phyloP scores from a whole-genome alignment of 1,140 invertebrate genomes.

The Nasonia longicornis region DNA sequence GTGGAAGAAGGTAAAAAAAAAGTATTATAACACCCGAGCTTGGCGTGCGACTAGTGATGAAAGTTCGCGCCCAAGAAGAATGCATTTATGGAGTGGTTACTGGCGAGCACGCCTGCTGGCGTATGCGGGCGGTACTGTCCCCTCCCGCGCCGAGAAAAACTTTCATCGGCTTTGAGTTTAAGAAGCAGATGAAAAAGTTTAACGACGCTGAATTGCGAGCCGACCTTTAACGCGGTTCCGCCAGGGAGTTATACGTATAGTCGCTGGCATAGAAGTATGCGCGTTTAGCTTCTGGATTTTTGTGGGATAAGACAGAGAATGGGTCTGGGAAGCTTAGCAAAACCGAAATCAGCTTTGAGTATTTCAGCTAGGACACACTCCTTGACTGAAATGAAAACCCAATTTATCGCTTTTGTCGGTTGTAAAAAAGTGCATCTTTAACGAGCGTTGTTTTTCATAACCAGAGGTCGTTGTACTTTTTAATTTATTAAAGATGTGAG shows the following conservation, averaged over 20 bases:
- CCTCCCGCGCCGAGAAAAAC: slow-evolving; percentile 52
- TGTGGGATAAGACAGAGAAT: background rate
- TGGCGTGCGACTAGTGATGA: slow-evolving; percentile 21
- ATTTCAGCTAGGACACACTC: slow-evolving; percentile 27
- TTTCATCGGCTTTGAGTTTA: slow-evolving; percentile 62
- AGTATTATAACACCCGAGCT: slow-evolving; percentile 44
- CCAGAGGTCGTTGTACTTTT: background rate
- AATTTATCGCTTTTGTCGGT: slow-evolving; percentile 35
- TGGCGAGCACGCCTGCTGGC: slow-evolving; percentile 24
- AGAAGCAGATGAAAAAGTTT: slow-evolving; percentile 66
- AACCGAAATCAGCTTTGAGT: slow-evolving; percentile 5
- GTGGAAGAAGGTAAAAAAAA: slow-evolving; percentile 28
- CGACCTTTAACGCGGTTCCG: slow-evolving; percentile 4
- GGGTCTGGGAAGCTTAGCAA: background rate
- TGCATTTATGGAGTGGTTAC: slow-evolving; percentile 61
- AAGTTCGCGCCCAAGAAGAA: slow-evolving; percentile 48
- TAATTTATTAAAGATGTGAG: background rate
- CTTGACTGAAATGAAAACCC: slow-evolving; percentile 38
- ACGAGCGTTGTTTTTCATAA: slow-evolving; percentile 23
- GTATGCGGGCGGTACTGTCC: background rate
- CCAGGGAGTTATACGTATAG: background rate
- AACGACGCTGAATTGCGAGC: slow-evolving; percentile 55
- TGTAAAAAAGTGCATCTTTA: slow-evolving; percentile 24
- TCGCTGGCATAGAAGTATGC: background rate
- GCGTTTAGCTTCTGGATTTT: slow-evolving; percentile 13